These are phyloP conservation scores for Onychorhynchus coronatus DNA, from an alignment of 2,113 vertebrate genomes.

Conservation along the genomic window DNA sequence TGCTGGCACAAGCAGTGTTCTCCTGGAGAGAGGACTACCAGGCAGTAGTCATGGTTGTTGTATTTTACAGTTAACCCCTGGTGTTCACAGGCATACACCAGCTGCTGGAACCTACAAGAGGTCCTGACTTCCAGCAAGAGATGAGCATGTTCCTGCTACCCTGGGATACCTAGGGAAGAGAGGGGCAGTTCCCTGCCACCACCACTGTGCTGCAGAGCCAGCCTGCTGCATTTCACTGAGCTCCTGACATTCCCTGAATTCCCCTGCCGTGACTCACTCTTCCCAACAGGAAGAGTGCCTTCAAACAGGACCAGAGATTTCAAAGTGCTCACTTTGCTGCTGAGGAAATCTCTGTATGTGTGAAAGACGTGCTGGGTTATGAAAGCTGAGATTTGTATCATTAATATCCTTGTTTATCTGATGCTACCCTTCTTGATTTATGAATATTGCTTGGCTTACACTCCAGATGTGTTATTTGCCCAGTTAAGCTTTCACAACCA, in stretches of 20 bases:
- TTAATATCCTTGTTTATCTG: background rate
- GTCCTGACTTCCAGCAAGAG: background rate
- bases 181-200: background rate
- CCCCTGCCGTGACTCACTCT: background rate
- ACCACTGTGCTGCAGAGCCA: background rate
- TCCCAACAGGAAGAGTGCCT: background rate
- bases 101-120: background rate
- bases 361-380: background rate
- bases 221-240: background rate
- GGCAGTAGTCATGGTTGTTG: rapidly evolving
- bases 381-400: background rate
- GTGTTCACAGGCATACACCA: background rate
- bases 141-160: background rate
- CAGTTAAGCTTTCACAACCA: background rate
- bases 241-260: constrained; percentile 32
- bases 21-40: background rate
- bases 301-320: background rate
- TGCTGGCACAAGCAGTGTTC: background rate
- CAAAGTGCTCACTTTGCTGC: background rate
- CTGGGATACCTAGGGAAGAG: background rate
- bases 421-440: background rate
- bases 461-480: rapidly evolving
- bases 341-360: background rate
- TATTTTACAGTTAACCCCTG: background rate
- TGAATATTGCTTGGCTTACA: background rate